A percentile compares a stretch with the other conserved stretches of the same genome.
These are phyloP conservation scores for Anguilla obscura DNA, from an alignment of 2,797 vertebrate species.

Conservation along the genomic window DNA sequence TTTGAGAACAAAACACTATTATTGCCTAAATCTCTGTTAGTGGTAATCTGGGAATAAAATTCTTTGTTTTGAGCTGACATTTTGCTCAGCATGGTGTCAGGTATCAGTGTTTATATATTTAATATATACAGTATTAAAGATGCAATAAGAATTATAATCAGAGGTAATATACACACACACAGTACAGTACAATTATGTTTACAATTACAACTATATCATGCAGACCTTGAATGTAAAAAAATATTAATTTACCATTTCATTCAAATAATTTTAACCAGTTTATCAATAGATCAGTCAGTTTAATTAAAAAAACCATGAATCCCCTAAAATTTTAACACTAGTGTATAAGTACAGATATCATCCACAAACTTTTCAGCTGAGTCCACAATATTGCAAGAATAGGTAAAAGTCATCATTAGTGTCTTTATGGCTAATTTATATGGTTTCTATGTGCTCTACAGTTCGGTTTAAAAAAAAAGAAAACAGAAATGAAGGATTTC, in stretches of 20 bases:
- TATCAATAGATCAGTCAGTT: not conserved
- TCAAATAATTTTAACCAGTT: not conserved
- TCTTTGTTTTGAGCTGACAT: not conserved
- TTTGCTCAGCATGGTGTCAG: not conserved
- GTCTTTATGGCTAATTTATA: constrained; percentile 32
- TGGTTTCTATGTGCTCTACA: constrained; percentile 3
- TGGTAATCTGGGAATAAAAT: no score
- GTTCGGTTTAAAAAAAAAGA: constrained; percentile 13
- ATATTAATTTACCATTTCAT: not conserved
- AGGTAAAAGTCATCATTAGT: constrained; percentile 21
- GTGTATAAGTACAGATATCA: not conserved
- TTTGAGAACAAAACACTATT: not conserved
- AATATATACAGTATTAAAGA: not conserved
- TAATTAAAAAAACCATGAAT: not conserved
- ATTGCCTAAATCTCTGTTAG: not conserved
- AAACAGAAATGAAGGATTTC: constrained; percentile 72
- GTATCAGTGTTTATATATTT: not conserved
- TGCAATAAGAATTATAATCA: not conserved
- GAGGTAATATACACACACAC: not conserved
- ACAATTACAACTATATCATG: not conserved
- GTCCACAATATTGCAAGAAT: not conserved
- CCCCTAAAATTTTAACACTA: not conserved
- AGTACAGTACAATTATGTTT: not conserved
- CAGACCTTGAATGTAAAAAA: not conserved
- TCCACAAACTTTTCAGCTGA: constrained; percentile 22